These are phyloP conservation scores for Harpegnathos saltator DNA, from an alignment of 1,140 invertebrate genomes.

Conservation along the genomic window DNA sequence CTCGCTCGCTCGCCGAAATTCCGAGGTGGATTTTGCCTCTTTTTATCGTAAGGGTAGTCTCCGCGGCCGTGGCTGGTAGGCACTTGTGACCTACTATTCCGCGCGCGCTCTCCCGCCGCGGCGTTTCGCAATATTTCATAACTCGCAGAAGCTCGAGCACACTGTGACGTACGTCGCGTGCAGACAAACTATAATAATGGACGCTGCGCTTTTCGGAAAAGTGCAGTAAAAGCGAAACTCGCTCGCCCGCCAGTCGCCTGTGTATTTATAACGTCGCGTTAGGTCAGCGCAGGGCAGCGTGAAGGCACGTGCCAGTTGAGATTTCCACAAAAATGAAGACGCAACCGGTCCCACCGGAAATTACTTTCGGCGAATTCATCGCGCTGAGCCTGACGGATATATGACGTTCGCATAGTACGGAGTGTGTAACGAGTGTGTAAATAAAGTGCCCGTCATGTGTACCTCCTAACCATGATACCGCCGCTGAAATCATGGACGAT, in stretches of 20 bases:
- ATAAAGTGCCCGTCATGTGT: neutral
- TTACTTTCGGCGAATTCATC: slow-evolving; percentile 38
- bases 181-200: slow-evolving; percentile 56
- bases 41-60: slow-evolving; percentile 14
- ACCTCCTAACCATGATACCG: neutral
- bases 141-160: slow-evolving; percentile 17
- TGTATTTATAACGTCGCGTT: slow-evolving; percentile 23
- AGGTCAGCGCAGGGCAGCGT: slow-evolving; percentile 3
- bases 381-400: neutral
- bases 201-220: slow-evolving; percentile 22
- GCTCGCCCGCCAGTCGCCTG: too few relatives aligned
- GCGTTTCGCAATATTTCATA: slow-evolving; percentile 55
- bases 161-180: slow-evolving; percentile 46
- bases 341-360: neutral
- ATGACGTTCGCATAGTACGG: neutral
- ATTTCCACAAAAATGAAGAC: neutral
- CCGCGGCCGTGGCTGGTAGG: neutral
- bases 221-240: slow-evolving; percentile 21
- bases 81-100: slow-evolving; percentile 46
- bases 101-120: slow-evolving; percentile 9
- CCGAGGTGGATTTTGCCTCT: slow-evolving; percentile 34
- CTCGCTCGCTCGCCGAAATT: slow-evolving; percentile 18
- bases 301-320: neutral
- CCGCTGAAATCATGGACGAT: too few relatives aligned
- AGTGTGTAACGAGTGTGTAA: neutral